phyloP scores from a whole-genome alignment of 2,113 vertebrate species.

The Misgurnus mizolepis region DNA sequence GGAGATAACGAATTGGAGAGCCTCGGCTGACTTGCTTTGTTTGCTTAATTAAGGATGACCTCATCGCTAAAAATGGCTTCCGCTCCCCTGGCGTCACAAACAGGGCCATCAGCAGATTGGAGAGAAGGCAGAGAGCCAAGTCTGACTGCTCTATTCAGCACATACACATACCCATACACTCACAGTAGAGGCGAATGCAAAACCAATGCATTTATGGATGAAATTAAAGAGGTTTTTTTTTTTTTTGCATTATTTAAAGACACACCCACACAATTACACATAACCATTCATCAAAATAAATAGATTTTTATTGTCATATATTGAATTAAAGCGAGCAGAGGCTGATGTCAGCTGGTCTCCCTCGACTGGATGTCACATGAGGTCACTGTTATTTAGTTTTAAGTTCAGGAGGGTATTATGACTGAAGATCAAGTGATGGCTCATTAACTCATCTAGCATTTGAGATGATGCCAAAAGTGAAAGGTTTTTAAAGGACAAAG shows the following conservation, averaged over 20 bases:
- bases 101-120: conserved; percentile 81
- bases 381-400: conserved; percentile 21
- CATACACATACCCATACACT: conserved; percentile 21
- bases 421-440: conserved; percentile 25
- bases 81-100: conserved; percentile 77
- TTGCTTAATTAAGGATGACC: conserved; percentile 82
- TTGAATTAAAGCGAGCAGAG: neutral
- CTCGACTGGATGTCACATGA: conserved; percentile 20
- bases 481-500: conserved; percentile 13
- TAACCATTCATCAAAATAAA: neutral
- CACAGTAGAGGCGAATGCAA: neutral
- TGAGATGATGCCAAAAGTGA: neutral
- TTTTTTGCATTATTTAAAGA: neutral
- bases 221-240: neutral
- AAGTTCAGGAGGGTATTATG: neutral
- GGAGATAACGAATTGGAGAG: conserved; percentile 77
- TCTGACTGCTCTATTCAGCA: conserved; percentile 19
- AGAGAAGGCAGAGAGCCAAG: conserved; percentile 77
- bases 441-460: conserved; percentile 41
- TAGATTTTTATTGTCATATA: too few species aligned
- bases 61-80: conserved; percentile 83
- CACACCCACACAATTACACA: conserved; percentile 11
- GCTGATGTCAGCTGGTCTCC: conserved; percentile 21
- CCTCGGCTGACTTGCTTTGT: conserved; percentile 77
- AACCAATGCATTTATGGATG: neutral